Base-by-base conservation (phyloP, 2,113 vertebrate species). In the Muscicapa adusta region DNA sequence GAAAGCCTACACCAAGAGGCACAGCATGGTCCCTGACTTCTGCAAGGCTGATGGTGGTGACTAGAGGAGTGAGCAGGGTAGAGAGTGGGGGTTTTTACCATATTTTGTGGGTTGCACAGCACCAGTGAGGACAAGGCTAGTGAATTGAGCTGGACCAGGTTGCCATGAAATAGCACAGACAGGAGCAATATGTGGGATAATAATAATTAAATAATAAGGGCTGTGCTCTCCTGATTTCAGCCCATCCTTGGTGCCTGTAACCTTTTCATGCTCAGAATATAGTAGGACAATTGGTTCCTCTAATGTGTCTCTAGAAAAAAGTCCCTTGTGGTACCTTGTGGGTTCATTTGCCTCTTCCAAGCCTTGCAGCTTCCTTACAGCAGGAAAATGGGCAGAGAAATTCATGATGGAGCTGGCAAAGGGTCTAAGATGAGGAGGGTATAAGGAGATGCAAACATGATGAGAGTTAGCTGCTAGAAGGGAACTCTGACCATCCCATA, bases 261-360 rank as follows among this genome's bases (percentile, higher is more conserved):
- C 38, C 33, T 50, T 31, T 18, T 18, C 6, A 0, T 18, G 53
- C 51, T 40, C 50, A 0, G 0, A 34, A 29, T 2, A 2, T 24
- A 31, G 20, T 36, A 40, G 29, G 8, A 48, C 29, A 57, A 29
- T 4, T 6, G 29, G n/a, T 43, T 43, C 31, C 28, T 50, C 56
- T 8, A 31, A 26, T 23, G 25, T 63, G n/a, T 50, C 4, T 12
- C 19, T 23, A 33, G 2, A 17, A 31, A 91, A 92, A 63, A 29
- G 14, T 28, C 31, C 23, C 25, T 20, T 28, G 8, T 45, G 40
- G 31, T 26, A 15, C 31, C n/a, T 29, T 0, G 0, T 20, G 43
- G 10, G 12, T 40, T 73, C 31, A 31, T 56, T 85, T 74, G 33
- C 58, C 28, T 70, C 50, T 54, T 78, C 38, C 1, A 0, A 28